These are phyloP conservation scores for Phyllostomus hastatus DNA, from an alignment of 2,113 vertebrate genomes.

Conservation along the genomic window DNA sequence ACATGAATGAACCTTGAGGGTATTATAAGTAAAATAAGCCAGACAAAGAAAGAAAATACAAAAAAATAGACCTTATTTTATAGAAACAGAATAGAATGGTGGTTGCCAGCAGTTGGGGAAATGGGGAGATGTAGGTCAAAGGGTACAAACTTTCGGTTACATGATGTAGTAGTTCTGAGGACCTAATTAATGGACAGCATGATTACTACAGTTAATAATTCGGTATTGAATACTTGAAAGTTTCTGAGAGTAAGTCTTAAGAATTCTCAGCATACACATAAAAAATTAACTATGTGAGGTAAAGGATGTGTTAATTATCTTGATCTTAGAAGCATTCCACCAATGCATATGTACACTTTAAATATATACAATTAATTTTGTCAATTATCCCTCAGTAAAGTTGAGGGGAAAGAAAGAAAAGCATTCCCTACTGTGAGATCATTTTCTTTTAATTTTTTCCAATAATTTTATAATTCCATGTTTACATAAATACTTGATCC, in stretches of 20 bases:
- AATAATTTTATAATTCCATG: not conserved
- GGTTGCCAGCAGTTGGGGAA: not conserved
- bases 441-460: not conserved
- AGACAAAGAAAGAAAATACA: not conserved
- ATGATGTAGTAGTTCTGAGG: not conserved
- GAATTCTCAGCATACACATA: not conserved
- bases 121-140: not conserved
- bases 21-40: constrained; percentile 13
- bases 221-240: not conserved
- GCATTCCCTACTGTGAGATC: not conserved
- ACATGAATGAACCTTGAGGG: not conserved
- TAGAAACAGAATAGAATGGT: not conserved
- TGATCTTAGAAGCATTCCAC: not conserved
- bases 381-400: not conserved
- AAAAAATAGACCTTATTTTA: not conserved
- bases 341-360: not conserved
- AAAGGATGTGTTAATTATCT: not conserved
- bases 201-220: not conserved
- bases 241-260: not conserved
- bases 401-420: not conserved
- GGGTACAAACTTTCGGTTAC: not conserved
- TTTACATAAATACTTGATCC: constrained; percentile 1
- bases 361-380: not conserved
- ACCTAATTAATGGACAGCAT: not conserved
- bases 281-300: not conserved